phyloP scores from a whole-genome alignment of 2,797 vertebrate species.

The Centroberyx gerrardi region DNA sequence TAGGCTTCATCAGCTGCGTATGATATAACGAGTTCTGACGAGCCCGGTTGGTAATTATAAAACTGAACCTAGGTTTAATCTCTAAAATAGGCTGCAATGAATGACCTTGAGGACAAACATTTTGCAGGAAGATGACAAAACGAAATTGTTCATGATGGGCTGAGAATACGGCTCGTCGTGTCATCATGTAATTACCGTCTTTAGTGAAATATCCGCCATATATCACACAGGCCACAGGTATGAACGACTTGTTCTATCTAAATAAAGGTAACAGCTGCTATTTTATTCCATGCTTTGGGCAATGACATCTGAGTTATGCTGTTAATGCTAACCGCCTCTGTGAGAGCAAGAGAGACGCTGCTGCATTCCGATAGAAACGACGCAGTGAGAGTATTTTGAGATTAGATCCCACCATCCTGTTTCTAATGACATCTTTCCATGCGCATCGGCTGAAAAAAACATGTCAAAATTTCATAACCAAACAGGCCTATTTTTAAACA shows the following conservation, averaged over 20 bases:
- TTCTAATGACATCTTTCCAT: constrained; percentile 43
- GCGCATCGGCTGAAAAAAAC: constrained; percentile 50
- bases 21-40: constrained; percentile 1
- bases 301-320: constrained; percentile 63
- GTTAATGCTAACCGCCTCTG: constrained; percentile 59
- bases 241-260: constrained; percentile 2
- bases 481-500: constrained; percentile 35
- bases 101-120: constrained; percentile 87
- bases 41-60: constrained; percentile 8
- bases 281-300: constrained; percentile 54
- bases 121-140: constrained; percentile 65
- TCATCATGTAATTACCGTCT: constrained; percentile 52
- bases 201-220: constrained; percentile 6
- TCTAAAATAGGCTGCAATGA: constrained; percentile 43
- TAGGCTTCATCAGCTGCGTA: constrained; percentile 27
- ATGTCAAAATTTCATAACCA: constrained; percentile 33
- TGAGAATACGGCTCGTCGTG: constrained; percentile 14
- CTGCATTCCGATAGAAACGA: constrained; percentile 87
- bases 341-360: constrained; percentile 39
- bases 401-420: constrained; percentile 39
- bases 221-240: constrained; percentile 43
- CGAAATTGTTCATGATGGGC: constrained; percentile 29
- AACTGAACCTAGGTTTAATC: constrained; percentile 25
- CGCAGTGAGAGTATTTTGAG: constrained; percentile 73
- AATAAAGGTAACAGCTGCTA: constrained; percentile 34